phyloP scores from a whole-genome alignment of 2,113 vertebrate genomes.

The Bubalus kerabau region DNA sequence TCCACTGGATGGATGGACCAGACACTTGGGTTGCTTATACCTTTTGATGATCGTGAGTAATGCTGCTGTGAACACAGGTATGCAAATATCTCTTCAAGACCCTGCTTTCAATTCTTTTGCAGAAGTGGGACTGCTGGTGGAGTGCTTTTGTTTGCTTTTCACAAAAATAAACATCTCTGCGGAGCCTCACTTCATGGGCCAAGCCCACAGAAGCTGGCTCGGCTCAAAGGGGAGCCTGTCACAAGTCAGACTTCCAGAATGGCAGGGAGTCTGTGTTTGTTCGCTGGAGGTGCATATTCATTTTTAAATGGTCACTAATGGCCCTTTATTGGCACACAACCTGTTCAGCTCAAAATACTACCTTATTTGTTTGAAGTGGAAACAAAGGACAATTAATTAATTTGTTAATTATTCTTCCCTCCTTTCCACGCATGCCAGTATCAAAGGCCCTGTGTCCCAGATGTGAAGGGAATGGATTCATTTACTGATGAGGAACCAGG shows the following conservation, averaged over 20 bases:
- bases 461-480: background rate
- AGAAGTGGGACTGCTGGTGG: fast-evolving
- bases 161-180: fast-evolving
- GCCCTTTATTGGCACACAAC: background rate
- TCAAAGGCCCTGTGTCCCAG: background rate
- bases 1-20: fast-evolving
- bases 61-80: fast-evolving
- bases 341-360: background rate
- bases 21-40: background rate
- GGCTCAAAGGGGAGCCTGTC: fast-evolving
- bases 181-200: background rate
- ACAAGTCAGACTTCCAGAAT: fast-evolving
- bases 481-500: constrained; percentile 14
- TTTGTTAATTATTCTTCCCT: constrained; percentile 12
- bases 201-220: background rate
- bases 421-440: background rate
- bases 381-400: constrained; percentile 45
- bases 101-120: background rate
- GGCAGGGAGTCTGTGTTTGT: background rate
- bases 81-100: background rate
- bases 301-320: background rate
- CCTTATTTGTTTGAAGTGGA: constrained; percentile 37
- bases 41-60: fast-evolving
- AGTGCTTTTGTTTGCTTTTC: background rate
- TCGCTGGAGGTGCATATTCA: background rate